Percentiles rank a stretch among this genome's conserved stretches.
Conservation (phyloP, 2,113 vertebrate genomes). For the Corythornis cristatus region DNA sequence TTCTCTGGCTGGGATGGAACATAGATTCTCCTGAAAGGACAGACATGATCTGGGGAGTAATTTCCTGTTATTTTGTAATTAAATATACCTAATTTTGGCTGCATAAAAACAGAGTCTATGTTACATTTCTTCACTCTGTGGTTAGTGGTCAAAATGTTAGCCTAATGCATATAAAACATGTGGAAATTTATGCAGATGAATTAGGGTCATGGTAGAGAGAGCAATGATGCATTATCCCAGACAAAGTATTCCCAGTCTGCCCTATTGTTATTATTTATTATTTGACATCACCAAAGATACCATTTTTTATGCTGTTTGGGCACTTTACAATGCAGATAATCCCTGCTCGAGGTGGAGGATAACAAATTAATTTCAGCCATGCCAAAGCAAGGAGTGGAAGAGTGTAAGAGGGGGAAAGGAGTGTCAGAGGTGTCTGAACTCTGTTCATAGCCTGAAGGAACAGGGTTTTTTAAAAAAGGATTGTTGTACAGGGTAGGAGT, state of each 20-base stretch:
- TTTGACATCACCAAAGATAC: conserved; percentile 32
- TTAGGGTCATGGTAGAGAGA: conserved; percentile 50
- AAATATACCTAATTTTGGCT: neutral
- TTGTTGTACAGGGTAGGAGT: neutral
- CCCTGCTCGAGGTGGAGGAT: neutral
- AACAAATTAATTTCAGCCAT: conserved; percentile 12
- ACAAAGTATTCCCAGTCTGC: conserved; percentile 47
- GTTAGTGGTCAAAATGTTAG: conserved; percentile 52
- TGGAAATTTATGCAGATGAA: conserved; percentile 59
- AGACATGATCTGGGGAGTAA: neutral
- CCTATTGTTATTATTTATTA: conserved; percentile 53
- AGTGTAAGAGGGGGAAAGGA: neutral
- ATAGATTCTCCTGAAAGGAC: neutral
- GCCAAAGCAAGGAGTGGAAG: neutral
- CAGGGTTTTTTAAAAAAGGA: neutral
- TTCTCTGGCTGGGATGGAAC: neutral
- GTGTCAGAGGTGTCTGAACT: neutral
- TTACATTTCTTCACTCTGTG: conserved; percentile 12
- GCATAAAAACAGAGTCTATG: neutral
- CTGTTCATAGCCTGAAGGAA: neutral
- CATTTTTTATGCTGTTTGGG: conserved; percentile 19
- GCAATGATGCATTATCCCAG: conserved; percentile 55
- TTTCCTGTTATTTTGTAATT: neutral
- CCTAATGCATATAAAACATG: conserved; percentile 38
- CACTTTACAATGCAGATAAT: conserved; percentile 7